Conservation (phyloP, 2,113 vertebrate species). For the Nothoprocta pentlandii region DNA sequence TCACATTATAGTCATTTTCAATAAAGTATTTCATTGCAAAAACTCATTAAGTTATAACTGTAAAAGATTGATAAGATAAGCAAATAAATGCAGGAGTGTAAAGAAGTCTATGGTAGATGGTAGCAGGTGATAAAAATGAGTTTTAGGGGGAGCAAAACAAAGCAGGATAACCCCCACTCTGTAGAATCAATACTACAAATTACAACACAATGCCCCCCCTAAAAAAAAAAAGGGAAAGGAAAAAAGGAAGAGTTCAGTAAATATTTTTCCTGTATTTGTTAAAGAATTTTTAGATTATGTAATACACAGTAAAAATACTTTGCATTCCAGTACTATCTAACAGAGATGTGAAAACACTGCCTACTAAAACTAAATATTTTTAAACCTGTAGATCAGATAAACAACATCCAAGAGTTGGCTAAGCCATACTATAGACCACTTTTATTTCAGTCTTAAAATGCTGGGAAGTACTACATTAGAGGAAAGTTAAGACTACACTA, state of each 20-base stretch:
- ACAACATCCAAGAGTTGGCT: background rate
- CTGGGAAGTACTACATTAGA: background rate
- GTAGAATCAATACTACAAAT: background rate
- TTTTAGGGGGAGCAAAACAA: background rate
- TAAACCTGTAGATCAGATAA: slow-evolving; percentile 39
- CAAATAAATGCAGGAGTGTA: background rate
- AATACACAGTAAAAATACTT: slow-evolving; percentile 19
- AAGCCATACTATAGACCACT: background rate
- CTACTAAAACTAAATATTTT: slow-evolving; percentile 35
- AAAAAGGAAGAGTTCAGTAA: background rate
- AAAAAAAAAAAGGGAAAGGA: background rate
- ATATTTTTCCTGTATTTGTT: background rate
- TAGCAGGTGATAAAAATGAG: background rate
- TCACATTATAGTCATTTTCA: background rate
- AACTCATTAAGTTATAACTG: background rate
- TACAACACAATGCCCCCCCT: background rate
- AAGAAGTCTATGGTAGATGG: background rate
- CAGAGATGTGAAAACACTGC: slow-evolving; percentile 14
- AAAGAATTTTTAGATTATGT: background rate
- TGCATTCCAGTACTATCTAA: slow-evolving; percentile 18
- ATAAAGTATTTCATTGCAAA: background rate
- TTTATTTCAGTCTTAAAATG: slow-evolving; percentile 27
- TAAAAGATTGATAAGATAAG: background rate
- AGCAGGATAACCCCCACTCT: background rate
- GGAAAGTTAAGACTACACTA: background rate